Base-by-base conservation (phyloP, 2,113 vertebrate species). In the Pelvicachromis taeniatus region DNA sequence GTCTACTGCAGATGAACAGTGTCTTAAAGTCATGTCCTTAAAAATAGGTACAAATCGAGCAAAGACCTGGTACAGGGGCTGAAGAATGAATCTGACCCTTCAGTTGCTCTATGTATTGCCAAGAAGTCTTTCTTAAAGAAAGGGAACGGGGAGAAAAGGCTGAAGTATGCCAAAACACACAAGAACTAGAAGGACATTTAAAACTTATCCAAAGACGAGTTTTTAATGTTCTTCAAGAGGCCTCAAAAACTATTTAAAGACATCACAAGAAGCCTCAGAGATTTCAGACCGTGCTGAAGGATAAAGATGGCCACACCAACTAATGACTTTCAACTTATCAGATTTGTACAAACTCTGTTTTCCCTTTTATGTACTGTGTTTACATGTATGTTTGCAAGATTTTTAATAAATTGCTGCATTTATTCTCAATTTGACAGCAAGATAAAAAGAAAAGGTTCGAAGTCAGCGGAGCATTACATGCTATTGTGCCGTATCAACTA, bases 221-320 rank as follows among this genome's bases (percentile, higher is more conserved):
- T 45, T 45, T 70, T 13, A 70, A 70, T 45, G 21, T 70, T 26
- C 13, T 65, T 65, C 61, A 65, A 65, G 61, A 65, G 40, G 35
- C 61, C 35, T 65, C 7, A 40, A 65, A 23, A 14, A 40, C 12
- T 40, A 65, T 65, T 40, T 65, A 65, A 3, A 40, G 35, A 0
- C 23, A 65, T n/a, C n/a, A 23, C 0, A 65, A 65, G n/a, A 14
- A 65, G 38, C 10, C 38, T 40, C 2, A 40, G 9, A 40, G 4
- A 40, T 10, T 42, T 42, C 61, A 65, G 61, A 21, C 61, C 0
- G 19, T 40, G 11, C 61, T 65, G 61, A 65, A 40, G 61, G 40
- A 40, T 0, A 21, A 65, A 14, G 33, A 40, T 65, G 19, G 5
- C 33, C 61, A 21, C 19, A 14, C 38, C 33, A 40, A 65, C 33